phyloP scores from a whole-genome alignment of 2,797 vertebrate genomes.

The Notamacropus eugenii region DNA sequence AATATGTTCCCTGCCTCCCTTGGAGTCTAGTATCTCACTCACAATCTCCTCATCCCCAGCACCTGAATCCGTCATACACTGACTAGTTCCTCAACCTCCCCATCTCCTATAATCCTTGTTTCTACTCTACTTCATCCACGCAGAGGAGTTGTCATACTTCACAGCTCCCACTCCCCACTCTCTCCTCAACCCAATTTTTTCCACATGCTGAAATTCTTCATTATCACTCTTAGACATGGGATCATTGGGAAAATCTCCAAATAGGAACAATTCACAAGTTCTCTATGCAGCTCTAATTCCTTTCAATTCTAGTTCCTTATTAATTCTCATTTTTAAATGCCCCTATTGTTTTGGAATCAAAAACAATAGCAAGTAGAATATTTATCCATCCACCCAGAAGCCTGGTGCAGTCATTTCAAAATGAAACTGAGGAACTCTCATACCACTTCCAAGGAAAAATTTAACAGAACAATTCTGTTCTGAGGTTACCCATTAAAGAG shows the following conservation, averaged over 20 bases:
- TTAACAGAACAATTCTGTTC: not conserved
- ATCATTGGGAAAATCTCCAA: not conserved
- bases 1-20: not conserved
- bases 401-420: not conserved
- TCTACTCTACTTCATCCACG: not conserved
- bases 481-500: not conserved
- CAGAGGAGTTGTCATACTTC: not conserved
- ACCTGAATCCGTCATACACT: not conserved
- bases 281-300: not conserved
- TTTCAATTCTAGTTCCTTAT: conserved; percentile 1
- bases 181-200: not conserved
- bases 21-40: not conserved
- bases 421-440: not conserved
- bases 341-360: conserved; percentile 19
- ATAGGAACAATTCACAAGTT: conserved; percentile 16
- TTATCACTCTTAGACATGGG: not conserved
- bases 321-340: not conserved
- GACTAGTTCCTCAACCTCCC: not conserved
- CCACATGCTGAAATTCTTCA: not conserved
- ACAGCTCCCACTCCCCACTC: not conserved
- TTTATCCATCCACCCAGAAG: not conserved
- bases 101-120: not conserved
- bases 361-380: not conserved
- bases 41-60: not conserved
- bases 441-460: not conserved